Evolutionary conservation across 2,888 invertebrate species (phyloP).

Genomic region (Sesia apiformis): DNA sequence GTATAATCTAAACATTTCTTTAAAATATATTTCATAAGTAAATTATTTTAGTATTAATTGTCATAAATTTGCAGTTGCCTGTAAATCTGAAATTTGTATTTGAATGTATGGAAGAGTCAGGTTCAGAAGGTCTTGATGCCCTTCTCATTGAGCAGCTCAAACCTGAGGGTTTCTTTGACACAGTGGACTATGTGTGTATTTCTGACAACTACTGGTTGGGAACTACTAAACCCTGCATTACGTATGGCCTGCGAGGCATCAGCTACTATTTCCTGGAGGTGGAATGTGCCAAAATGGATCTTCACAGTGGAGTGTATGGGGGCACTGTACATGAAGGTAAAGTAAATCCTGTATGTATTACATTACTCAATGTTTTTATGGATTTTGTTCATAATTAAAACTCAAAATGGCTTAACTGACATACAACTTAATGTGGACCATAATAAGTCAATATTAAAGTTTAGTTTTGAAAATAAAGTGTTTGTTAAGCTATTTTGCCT

Average conservation of each 20-base stretch:
- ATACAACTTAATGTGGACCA: no score
- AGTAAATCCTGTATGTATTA: constrained; percentile 27
- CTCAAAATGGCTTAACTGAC: no score
- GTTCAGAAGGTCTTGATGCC: constrained; percentile 95
- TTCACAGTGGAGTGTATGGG: constrained; percentile 97
- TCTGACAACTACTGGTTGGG: constrained; percentile 99
- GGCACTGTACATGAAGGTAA: constrained; percentile 88
- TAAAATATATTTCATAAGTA: no score
- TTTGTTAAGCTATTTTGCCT: neutral
- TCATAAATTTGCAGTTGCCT: constrained; percentile 66
- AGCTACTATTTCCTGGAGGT: constrained; percentile 94
- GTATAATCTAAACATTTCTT: neutral
- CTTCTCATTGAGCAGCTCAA: constrained; percentile 75
- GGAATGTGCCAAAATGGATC: constrained; percentile 90
- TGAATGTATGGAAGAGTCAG: constrained; percentile 99
- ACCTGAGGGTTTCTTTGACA: constrained; percentile 83
- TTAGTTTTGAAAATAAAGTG: neutral
- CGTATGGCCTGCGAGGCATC: constrained; percentile 95
- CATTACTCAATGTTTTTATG: neutral
- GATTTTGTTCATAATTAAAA: no score
- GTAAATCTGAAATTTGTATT: constrained; percentile 92
- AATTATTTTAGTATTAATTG: neutral
- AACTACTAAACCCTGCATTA: constrained; percentile 96
- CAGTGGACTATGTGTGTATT: constrained; percentile 96
- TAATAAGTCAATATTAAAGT: no score